A percentile compares a stretch with the other conserved stretches of the same genome.
Evolutionary conservation across 2,888 invertebrate species (phyloP).

Genomic region (Ophonus ardosiacus): DNA sequence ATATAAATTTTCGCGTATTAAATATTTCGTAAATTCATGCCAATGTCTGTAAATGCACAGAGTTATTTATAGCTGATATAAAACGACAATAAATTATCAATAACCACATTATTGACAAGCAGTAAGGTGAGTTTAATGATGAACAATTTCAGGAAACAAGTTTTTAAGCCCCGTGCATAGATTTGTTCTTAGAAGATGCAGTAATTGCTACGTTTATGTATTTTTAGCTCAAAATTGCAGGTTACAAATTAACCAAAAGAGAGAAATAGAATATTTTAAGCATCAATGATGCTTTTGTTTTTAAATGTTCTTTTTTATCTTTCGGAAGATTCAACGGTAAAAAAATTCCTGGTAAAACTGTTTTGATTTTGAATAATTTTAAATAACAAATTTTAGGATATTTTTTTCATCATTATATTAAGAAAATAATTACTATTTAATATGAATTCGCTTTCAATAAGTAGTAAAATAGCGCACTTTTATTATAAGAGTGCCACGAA

Average conservation of each 20-base stretch:
- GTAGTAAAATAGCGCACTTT: too few relatives aligned
- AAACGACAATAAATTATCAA: conserved; percentile 22
- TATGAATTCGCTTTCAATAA: too few relatives aligned
- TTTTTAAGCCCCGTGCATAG: conserved; percentile 2
- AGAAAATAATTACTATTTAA: too few relatives aligned
- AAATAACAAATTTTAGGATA: too few relatives aligned
- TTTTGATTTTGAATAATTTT: too few relatives aligned
- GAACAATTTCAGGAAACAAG: conserved; percentile 37
- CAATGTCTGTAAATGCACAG: neutral
- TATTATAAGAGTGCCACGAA: too few relatives aligned
- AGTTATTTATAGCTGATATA: conserved; percentile 8
- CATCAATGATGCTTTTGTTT: neutral
- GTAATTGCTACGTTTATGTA: conserved; percentile 17
- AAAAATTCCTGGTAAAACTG: too few relatives aligned
- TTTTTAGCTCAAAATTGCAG: conserved; percentile 27
- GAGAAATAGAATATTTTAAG: neutral
- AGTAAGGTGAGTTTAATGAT: conserved; percentile 7
- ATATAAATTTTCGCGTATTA: conserved; percentile 20
- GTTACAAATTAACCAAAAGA: neutral
- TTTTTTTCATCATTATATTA: too few relatives aligned
- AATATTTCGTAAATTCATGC: conserved; percentile 4
- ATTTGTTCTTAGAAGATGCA: conserved; percentile 22
- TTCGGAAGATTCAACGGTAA: too few relatives aligned
- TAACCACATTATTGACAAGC: conserved; percentile 28
- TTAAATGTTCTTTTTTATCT: neutral